Conservation (phyloP, 2,888 invertebrate genomes). For the Plebejus melissa region DNA sequence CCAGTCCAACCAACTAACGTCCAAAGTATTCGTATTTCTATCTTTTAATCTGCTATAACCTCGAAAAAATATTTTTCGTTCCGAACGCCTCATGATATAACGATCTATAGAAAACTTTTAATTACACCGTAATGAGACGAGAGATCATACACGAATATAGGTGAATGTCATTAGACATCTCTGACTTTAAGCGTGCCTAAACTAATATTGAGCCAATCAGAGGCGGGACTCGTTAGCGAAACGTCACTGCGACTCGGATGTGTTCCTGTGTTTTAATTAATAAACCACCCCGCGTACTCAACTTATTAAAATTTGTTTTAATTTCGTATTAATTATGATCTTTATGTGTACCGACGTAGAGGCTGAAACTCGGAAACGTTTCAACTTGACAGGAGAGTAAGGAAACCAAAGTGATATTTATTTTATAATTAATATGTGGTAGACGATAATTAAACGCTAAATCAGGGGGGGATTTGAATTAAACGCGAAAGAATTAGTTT, state of each 20-base stretch:
- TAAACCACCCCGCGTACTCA: constrained; percentile 11
- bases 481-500: neutral
- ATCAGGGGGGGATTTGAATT: neutral
- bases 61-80: neutral
- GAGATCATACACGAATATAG: constrained; percentile 24
- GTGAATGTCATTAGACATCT: constrained; percentile 24
- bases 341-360: neutral
- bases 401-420: neutral
- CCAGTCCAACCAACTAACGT: too few species aligned
- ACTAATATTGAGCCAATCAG: constrained; percentile 56
- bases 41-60: neutral
- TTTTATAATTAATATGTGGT: neutral
- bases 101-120: neutral
- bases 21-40: too few species aligned
- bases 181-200: constrained; percentile 49
- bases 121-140: neutral
- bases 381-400: neutral
- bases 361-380: neutral
- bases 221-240: constrained; percentile 34
- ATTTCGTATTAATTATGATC: neutral
- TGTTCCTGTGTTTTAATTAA: constrained; percentile 27
- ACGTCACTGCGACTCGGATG: constrained; percentile 23
- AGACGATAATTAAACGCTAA: neutral
- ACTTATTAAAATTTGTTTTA: constrained; percentile 18
- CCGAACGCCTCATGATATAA: neutral